These are phyloP conservation scores for Phthorimaea operculella DNA, from an alignment of 1,140 invertebrate species.

Conservation along the genomic window DNA sequence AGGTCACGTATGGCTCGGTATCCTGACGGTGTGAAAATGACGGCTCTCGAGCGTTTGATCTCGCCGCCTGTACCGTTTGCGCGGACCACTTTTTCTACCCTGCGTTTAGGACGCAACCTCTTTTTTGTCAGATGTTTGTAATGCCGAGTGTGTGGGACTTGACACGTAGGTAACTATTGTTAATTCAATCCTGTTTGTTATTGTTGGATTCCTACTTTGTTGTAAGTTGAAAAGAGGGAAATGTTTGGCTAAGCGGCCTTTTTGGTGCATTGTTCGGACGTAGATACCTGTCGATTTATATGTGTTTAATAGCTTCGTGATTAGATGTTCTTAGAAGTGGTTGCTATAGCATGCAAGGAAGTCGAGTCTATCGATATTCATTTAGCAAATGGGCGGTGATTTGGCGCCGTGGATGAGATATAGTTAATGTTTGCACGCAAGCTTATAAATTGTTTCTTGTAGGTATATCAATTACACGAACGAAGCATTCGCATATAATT, in stretches of 20 bases:
- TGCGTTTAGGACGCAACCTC: constrained; percentile 53
- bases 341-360: constrained; percentile 22
- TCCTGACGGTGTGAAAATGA: constrained; percentile 57
- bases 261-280: neutral
- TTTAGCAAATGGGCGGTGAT: constrained; percentile 47
- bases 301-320: constrained; percentile 22
- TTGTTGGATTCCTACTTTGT: constrained; percentile 42
- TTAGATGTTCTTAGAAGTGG: constrained; percentile 13
- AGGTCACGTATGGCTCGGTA: constrained; percentile 46
- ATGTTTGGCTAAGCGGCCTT: constrained; percentile 24
- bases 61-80: constrained; percentile 53
- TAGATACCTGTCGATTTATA: neutral
- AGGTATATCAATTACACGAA: constrained; percentile 31
- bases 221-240: constrained; percentile 18
- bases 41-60: constrained; percentile 44
- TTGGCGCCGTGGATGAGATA: constrained; percentile 39
- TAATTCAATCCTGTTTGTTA: constrained; percentile 52
- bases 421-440: constrained; percentile 55
- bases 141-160: constrained; percentile 61
- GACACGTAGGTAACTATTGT: constrained; percentile 62
- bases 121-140: constrained; percentile 61
- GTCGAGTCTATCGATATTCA: constrained; percentile 33
- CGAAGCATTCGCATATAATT: constrained; percentile 43
- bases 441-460: constrained; percentile 25
- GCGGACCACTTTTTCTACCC: constrained; percentile 41